These are phyloP conservation scores for Styela plicata DNA, from an alignment of 23 tunicate genomes.

Conservation along the genomic window DNA sequence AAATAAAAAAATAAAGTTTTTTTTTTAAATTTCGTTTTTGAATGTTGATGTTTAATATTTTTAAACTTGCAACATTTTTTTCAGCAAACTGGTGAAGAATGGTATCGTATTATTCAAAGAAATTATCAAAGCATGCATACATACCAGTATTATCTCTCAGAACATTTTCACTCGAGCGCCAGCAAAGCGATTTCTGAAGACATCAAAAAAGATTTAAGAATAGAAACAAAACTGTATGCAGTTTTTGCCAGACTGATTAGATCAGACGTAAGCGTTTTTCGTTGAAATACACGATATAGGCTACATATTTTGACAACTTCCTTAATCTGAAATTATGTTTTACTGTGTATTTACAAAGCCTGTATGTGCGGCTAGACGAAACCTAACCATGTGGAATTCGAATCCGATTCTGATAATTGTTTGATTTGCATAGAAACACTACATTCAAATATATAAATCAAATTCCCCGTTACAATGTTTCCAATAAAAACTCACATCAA, in stretches of 20 bases:
- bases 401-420: neutral
- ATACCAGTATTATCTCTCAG: conserved; percentile 4
- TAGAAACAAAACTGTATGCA: neutral
- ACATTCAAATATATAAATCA: too few species aligned
- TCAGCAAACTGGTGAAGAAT: neutral
- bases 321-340: too few species aligned
- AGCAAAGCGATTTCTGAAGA: conserved; percentile 2
- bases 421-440: neutral
- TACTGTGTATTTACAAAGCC: too few species aligned
- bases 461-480: too few species aligned
- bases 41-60: too few species aligned
- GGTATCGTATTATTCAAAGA: neutral
- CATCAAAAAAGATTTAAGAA: neutral
- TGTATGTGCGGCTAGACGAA: too few species aligned
- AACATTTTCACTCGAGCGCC: neutral
- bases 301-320: too few species aligned
- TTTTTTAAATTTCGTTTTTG: too few species aligned
- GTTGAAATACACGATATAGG: neutral
- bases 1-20: too few species aligned
- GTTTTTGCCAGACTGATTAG: neutral
- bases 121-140: conserved; percentile 17
- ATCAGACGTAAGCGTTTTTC: conserved; percentile 7
- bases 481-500: too few species aligned
- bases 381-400: too few species aligned
- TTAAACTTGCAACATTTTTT: too few species aligned